These are phyloP conservation scores for Thereva nobilitata DNA, from an alignment of 2,888 invertebrate species.

Conservation along the genomic window DNA sequence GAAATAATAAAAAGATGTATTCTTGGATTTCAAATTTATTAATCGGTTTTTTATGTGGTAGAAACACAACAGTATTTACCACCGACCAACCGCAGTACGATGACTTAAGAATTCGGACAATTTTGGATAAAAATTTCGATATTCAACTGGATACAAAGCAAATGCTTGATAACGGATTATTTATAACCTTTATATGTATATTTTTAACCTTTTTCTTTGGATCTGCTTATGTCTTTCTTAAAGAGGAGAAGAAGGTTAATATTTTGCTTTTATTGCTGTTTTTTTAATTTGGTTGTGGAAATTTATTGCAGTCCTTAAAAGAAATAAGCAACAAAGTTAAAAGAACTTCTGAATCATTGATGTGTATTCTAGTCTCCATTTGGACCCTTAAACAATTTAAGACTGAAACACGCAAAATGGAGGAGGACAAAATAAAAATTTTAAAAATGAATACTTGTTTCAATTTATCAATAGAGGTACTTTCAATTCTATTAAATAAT, in stretches of 20 bases:
- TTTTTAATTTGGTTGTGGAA: too few relatives aligned
- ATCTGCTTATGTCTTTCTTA: constrained; percentile 28
- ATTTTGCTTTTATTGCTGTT: background rate
- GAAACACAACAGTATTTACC: too few relatives aligned
- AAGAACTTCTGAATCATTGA: constrained; percentile 35
- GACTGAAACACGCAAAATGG: constrained; percentile 18
- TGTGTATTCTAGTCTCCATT: constrained; percentile 26
- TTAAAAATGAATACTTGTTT: constrained; percentile 8
- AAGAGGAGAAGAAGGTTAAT: constrained; percentile 35
- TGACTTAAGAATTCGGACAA: too few relatives aligned
- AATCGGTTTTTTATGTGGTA: too few relatives aligned
- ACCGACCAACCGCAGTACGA: too few relatives aligned
- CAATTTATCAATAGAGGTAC: too few relatives aligned
- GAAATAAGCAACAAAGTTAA: constrained; percentile 38
- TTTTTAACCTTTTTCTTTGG: constrained; percentile 30
- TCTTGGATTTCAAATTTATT: too few relatives aligned
- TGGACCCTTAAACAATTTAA: constrained; percentile 33
- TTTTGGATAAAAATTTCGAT: too few relatives aligned
- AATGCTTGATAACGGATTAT: constrained; percentile 34
- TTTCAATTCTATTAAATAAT: too few relatives aligned
- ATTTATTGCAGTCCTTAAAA: constrained; percentile 25
- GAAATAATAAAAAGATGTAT: too few relatives aligned
- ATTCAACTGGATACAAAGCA: too few relatives aligned
- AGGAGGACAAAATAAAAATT: constrained; percentile 25
- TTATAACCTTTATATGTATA: constrained; percentile 23